Evolutionary conservation across 2,797 vertebrate genomes (phyloP), one percentile per base, ranked within the genome.

Genomic region (Chrosomus eos): DNA sequence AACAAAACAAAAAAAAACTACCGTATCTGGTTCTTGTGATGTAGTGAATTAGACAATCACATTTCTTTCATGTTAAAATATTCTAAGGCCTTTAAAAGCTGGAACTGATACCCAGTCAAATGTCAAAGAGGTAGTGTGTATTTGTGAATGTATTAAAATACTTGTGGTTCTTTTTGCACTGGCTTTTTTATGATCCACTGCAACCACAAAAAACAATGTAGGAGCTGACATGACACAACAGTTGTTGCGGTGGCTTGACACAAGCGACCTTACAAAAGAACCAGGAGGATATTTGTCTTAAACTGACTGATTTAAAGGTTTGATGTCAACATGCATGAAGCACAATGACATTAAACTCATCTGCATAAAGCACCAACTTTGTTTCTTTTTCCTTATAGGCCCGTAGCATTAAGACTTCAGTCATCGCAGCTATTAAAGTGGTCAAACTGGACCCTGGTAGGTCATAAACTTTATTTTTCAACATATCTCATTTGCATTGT

Each of bases 401-500:
- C 48, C 93, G 93, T 33, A 91, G 93, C 87, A 92, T 93, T 5
- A 90, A 93, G 86, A 95, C 94, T 6, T 92, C 93, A 0, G 91
- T 94, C 79, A 88, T 95, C 45, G 85, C 94, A 28, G 95, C 95
- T 2, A 91, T 95, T 85, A 95, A 95, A 91, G 94, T 95, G 40
- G 92, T 95, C 79, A 95, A 95, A 90, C 90, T 95, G 31, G 95
- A 95, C 80, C 93, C 95, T 87, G 95, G 95, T 95, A 92, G 87
- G 91, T 51, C 62, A 28, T 62, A 21, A 62, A 45, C 11, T 48
- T 48, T 48, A 5, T 23, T 48, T 28, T n/a, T n/a, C 1, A 55
- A 55, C 11, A 16, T 14, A 78, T n/a, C 19, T 51, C 4, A 58
- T 79, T 43, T 68, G 28, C 33, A 58, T 66, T 55, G 40, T 85